phyloP scores from a whole-genome alignment of 2,888 invertebrate genomes.

The Rhagonycha lutea region DNA sequence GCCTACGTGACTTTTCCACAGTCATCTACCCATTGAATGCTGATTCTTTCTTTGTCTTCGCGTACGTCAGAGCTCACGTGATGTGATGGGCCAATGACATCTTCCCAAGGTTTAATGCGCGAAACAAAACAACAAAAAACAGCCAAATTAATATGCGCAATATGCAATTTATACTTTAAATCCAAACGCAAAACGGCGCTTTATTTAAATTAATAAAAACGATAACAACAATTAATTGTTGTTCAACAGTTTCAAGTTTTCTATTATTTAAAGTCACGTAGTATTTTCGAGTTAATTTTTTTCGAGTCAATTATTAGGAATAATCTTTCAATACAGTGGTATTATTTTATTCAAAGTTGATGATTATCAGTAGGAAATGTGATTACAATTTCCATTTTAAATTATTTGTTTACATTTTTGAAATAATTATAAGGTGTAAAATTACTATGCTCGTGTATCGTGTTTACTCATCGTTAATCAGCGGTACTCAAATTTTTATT shows the following conservation, averaged over 20 bases:
- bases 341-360: not conserved
- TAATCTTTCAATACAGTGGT: not conserved
- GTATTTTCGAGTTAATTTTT: not conserved
- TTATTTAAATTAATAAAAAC: not conserved
- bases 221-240: not conserved
- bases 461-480: not conserved
- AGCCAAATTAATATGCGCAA: not conserved
- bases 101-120: conserved; percentile 12
- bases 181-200: not conserved
- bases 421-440: not conserved
- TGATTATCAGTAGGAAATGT: not conserved
- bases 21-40: conserved; percentile 41
- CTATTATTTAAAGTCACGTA: not conserved
- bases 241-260: not conserved
- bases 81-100: conserved; percentile 24
- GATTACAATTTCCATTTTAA: not conserved
- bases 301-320: too few relatives aligned
- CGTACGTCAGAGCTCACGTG: conserved; percentile 39
- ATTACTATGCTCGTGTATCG: not conserved
- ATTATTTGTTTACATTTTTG: not conserved
- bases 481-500: not conserved
- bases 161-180: not conserved
- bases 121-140: conserved; percentile 23
- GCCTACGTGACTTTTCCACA: conserved; percentile 46
- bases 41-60: conserved; percentile 40